A percentile compares a stretch with the other conserved stretches of the same genome.
phyloP scores from a whole-genome alignment of 64 coral and sea anemone species.

The Astreopora myriophthalma region DNA sequence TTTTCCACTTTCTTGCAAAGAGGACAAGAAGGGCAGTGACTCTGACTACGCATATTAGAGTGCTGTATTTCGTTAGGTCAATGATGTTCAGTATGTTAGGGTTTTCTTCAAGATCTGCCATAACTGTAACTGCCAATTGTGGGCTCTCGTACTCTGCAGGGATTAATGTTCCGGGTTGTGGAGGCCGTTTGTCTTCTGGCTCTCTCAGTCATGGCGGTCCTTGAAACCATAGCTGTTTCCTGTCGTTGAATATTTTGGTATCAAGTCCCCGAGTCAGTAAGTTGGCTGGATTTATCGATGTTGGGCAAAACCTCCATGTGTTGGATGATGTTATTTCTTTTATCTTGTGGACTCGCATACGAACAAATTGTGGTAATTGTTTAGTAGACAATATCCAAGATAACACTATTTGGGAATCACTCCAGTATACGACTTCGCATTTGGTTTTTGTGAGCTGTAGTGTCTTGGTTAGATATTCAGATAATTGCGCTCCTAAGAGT shows the following conservation, averaged over 20 bases:
- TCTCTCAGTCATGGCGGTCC: conserved; percentile 25
- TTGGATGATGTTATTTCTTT: background rate
- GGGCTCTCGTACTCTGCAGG: background rate
- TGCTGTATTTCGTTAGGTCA: conserved; percentile 49
- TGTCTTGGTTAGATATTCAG: conserved; percentile 8
- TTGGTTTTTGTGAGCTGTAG: background rate
- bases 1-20: background rate
- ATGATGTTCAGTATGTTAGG: conserved; percentile 49
- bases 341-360: too few relatives aligned
- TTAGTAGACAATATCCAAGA: too few relatives aligned
- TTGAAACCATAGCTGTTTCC: conserved; percentile 33
- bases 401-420: too few relatives aligned
- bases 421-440: conserved; percentile 20
- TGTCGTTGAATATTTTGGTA: conserved; percentile 12
- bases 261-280: conserved; percentile 49
- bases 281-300: conserved; percentile 8
- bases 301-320: conserved; percentile 39
- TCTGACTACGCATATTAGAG: conserved; percentile 38
- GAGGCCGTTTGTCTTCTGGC: conserved; percentile 11
- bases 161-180: background rate
- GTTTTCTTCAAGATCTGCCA: conserved; percentile 7
- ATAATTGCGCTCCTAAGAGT: conserved; percentile 43
- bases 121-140: conserved; percentile 8
- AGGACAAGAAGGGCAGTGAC: conserved; percentile 41
- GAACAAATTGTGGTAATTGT: too few relatives aligned